A percentile compares a stretch with the other conserved stretches of the same genome.
Evolutionary conservation across 2,113 vertebrate species (phyloP).

Genomic region (Fulmarus glacialis): DNA sequence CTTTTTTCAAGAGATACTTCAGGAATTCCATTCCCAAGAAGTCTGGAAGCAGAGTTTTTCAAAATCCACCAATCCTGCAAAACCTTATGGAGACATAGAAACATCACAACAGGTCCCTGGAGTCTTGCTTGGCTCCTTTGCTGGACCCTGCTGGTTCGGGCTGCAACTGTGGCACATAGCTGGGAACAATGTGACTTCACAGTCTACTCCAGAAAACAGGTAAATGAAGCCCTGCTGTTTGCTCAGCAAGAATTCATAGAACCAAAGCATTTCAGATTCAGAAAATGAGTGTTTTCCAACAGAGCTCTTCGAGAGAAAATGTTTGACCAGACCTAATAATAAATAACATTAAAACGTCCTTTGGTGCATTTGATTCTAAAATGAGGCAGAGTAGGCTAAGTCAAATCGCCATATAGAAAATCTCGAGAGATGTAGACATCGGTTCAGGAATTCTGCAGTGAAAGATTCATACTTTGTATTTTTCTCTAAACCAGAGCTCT

Average conservation of each 20-base stretch:
- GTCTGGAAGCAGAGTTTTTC: background rate
- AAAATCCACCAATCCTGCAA: background rate
- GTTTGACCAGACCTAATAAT: background rate
- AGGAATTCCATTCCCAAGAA: background rate
- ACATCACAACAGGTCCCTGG: background rate
- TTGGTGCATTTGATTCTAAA: background rate
- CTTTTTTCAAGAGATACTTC: background rate
- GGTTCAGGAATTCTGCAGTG: background rate
- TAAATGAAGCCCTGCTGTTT: background rate
- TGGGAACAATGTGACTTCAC: background rate
- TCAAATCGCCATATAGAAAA: background rate
- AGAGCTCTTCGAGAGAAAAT: background rate
- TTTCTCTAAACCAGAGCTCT: background rate
- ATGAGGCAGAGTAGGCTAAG: background rate
- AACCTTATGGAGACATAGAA: background rate
- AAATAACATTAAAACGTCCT: background rate
- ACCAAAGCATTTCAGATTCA: background rate
- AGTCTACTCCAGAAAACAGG: background rate
- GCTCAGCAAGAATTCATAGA: background rate
- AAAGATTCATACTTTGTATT: background rate
- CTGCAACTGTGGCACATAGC: background rate
- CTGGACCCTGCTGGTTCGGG: background rate
- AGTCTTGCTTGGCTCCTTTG: background rate
- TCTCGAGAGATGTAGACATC: fast-evolving
- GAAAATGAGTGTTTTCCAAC: background rate